Evolutionary conservation across 2,797 vertebrate genomes (phyloP).

Genomic region (Betta splendens): DNA sequence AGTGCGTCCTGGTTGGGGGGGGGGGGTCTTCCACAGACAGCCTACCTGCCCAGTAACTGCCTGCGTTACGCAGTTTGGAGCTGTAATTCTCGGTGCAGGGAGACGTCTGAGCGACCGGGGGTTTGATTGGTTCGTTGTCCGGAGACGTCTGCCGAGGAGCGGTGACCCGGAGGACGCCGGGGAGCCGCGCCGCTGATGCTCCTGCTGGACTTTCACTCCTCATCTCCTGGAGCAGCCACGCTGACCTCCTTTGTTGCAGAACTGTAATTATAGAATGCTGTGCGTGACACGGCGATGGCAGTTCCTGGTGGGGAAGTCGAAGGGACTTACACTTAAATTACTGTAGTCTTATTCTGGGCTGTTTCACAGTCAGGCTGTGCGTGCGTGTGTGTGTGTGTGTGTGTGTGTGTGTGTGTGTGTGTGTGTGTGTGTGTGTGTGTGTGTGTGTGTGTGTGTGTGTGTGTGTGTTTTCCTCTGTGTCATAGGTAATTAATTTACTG

Average conservation of each 20-base stretch:
- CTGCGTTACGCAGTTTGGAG: too few relatives aligned
- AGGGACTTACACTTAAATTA: conserved; percentile 15
- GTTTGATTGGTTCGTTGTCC: conserved; percentile 34
- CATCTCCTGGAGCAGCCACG: conserved; percentile 19
- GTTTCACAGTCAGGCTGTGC: conserved; percentile 1
- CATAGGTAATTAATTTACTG: conserved; percentile 14
- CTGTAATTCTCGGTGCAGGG: conserved; percentile 17
- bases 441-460: too few relatives aligned
- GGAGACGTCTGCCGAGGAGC: conserved; percentile 20
- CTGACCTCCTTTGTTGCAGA: conserved; percentile 53
- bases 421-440: too few relatives aligned
- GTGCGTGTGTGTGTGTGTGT: too few relatives aligned
- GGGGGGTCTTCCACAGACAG: conserved; percentile 16
- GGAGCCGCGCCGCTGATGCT: conserved; percentile 23
- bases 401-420: too few relatives aligned
- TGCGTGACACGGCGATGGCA: conserved; percentile 44
- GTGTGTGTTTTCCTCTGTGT: conserved; percentile 35
- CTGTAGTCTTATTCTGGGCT: conserved; percentile 14
- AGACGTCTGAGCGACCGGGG: conserved; percentile 25
- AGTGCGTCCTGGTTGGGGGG: neutral
- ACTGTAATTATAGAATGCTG: conserved; percentile 57
- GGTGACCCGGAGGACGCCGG: conserved; percentile 31
- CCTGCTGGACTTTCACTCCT: conserved; percentile 27
- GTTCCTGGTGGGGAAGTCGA: conserved; percentile 20
- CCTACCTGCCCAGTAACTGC: too few relatives aligned